Percentiles rank a stretch among this genome's conserved stretches.
Conservation (phyloP, 2,888 invertebrate species). For the Trichogramma dendrolimi region DNA sequence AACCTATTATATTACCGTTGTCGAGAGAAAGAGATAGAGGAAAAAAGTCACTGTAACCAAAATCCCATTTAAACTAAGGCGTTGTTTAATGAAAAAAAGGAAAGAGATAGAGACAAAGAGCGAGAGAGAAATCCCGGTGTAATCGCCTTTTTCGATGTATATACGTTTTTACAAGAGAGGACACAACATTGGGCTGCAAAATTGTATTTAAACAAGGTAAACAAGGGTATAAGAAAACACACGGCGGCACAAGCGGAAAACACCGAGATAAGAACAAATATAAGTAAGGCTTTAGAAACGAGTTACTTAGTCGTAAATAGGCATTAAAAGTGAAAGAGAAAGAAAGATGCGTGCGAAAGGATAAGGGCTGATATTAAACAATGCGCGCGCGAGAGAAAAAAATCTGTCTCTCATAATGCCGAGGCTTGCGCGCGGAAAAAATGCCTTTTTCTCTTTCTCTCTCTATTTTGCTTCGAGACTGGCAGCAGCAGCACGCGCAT, state of each 20-base stretch:
- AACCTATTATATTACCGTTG: too few species aligned
- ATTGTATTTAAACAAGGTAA: constrained; percentile 9
- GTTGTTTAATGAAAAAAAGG: too few species aligned
- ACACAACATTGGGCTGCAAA: not conserved
- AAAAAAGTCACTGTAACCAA: too few species aligned
- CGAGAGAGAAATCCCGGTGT: too few species aligned
- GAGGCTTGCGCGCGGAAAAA: not conserved
- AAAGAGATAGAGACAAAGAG: too few species aligned
- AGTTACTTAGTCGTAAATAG: constrained; percentile 26
- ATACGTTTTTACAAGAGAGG: too few species aligned
- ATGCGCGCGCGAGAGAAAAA: not conserved
- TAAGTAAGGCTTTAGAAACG: not conserved
- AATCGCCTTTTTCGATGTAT: too few species aligned
- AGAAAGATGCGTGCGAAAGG: not conserved
- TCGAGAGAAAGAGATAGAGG: too few species aligned
- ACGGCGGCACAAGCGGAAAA: constrained; percentile 4
- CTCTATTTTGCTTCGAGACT: not conserved
- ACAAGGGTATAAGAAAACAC: constrained; percentile 11
- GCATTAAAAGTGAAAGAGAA: constrained; percentile 20
- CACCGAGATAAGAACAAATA: too few species aligned
- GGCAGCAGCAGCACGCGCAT: too few species aligned
- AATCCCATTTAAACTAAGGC: too few species aligned
- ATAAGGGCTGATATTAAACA: constrained; percentile 19
- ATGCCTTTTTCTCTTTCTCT: not conserved
- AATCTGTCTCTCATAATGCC: not conserved